Evolutionary conservation across 1,140 invertebrate genomes (phyloP).

Genomic region (Tetraneura akinire): DNA sequence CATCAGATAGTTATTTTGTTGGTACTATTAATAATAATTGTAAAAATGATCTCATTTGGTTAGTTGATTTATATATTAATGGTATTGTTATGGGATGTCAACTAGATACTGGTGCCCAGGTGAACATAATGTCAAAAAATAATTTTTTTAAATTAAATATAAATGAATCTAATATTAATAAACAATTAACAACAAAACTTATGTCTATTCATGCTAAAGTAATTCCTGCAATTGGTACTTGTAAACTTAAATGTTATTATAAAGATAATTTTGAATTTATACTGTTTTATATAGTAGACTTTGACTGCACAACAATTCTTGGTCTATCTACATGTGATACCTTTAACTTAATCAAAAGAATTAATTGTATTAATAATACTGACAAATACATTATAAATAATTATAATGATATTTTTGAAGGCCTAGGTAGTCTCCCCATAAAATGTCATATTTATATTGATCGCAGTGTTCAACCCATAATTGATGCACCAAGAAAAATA

Average conservation of each 20-base stretch:
- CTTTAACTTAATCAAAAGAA: constrained; percentile 54
- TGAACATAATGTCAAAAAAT: background rate
- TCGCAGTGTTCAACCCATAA: constrained; percentile 55
- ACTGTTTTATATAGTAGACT: background rate
- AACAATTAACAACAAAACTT: background rate
- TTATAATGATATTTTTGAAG: constrained; percentile 53
- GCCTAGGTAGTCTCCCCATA: constrained; percentile 42
- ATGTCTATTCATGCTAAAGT: background rate
- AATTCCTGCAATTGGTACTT: background rate
- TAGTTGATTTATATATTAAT: background rate
- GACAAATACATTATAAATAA: constrained; percentile 1
- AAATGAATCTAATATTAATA: background rate
- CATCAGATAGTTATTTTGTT: constrained; percentile 12
- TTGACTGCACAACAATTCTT: background rate
- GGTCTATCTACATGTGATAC: constrained; percentile 16
- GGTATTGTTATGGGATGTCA: background rate
- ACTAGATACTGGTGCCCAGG: background rate
- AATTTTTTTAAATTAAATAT: background rate
- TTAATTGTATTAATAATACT: constrained; percentile 49
- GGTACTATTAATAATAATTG: background rate
- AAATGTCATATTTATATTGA: constrained; percentile 53
- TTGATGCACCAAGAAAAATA: constrained; percentile 57
- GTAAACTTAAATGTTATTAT: background rate
- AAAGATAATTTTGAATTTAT: background rate
- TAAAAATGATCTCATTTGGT: background rate